Evolutionary conservation across 2,888 invertebrate species (phyloP), one percentile per base, ranked within the genome.

Genomic region (Phorcus lineatus): DNA sequence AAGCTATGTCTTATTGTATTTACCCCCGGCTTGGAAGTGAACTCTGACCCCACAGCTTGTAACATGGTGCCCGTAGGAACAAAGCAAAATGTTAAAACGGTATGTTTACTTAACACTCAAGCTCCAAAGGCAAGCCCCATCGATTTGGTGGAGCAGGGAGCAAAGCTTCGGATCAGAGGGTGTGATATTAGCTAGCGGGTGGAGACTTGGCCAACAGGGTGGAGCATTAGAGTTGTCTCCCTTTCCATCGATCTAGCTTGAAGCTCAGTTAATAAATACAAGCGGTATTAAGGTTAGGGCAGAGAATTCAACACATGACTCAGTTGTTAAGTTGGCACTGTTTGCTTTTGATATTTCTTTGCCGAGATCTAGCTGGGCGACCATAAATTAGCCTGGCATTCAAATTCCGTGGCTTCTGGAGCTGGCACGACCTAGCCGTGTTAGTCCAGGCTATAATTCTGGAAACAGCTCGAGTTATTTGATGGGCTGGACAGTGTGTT

Each of bases 311-410:
- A 62, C 62, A 62, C 62, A 62, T 62, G 62, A 62, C 62, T 62
- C 62, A 62, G 62, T 62, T 62, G 62, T 28, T 11, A 24, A 24
- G 62, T 62, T 28, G 16, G 62, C 28, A 47, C 28, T 62, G 62
- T 62, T 62, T 62, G 62, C 62, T 62, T 62, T 62, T 62, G 28
- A 24, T 22, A 62, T 62, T 62, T 16, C 62, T 62, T 28, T 62
- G 28, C 28, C 62, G 62, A 62, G 28, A 62, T 62, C 62, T 16
- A 62, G 62, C 62, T 16, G 62, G 62, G 28, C 62, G 24, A 62
- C 62, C 62, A 62, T 62, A 62, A 62, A 62, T 62, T 62, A 62
- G 13, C 62, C 22, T 28, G 62, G 62, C 62, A 62, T 62, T 62
- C 62, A 62, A 62, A 62, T 62, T 62, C 62, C 62, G 62, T 28